Evolutionary conservation across 2,113 vertebrate species (phyloP).

Genomic region (Lagopus leucura): DNA sequence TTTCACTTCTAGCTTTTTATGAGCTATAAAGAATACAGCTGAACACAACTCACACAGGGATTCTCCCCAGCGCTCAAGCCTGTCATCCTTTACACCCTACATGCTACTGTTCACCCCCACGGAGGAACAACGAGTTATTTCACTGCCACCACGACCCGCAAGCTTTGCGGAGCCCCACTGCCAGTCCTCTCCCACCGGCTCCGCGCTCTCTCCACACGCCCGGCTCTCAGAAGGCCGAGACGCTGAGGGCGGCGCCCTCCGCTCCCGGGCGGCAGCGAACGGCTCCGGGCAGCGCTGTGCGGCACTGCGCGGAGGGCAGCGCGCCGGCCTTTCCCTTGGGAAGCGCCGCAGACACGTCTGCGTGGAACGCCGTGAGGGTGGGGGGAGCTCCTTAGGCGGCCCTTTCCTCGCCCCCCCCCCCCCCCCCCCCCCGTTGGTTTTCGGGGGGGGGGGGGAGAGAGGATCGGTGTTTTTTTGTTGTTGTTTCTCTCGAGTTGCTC

Average conservation of each 20-base stretch:
- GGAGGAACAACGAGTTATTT: background rate
- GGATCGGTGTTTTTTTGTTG: too few relatives aligned
- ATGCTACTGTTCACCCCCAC: background rate
- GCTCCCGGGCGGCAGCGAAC: too few relatives aligned
- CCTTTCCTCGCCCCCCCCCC: too few relatives aligned
- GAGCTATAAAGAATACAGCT: background rate
- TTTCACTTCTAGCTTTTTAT: background rate
- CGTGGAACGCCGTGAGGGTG: background rate
- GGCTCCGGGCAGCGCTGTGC: background rate
- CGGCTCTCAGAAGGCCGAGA: background rate
- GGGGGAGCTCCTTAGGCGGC: too few relatives aligned
- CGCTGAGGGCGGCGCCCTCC: background rate
- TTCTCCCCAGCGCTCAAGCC: background rate
- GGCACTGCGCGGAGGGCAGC: background rate
- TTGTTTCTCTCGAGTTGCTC: background rate
- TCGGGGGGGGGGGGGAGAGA: too few relatives aligned
- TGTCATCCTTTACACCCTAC: background rate
- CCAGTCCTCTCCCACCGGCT: fast-evolving
- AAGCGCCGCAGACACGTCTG: background rate
- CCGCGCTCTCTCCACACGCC: background rate
- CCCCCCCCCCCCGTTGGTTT: too few relatives aligned
- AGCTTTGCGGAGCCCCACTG: fast-evolving
- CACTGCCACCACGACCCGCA: background rate
- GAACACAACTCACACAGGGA: background rate
- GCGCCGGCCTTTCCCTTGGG: background rate